Evolutionary conservation across 1,140 invertebrate species (phyloP).

Genomic region (Nephila pilipes): DNA sequence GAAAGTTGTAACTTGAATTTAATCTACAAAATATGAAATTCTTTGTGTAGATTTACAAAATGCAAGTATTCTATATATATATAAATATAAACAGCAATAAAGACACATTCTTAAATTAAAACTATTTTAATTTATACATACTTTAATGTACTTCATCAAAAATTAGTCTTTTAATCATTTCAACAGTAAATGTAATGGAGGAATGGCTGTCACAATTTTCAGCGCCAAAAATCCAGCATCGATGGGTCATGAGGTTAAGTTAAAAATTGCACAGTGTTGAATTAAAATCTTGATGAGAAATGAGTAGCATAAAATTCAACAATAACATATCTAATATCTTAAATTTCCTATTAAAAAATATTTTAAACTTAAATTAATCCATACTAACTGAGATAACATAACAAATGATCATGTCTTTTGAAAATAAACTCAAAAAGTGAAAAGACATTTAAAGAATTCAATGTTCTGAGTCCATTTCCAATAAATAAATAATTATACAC

Average conservation of each 20-base stretch:
- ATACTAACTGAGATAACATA: neutral
- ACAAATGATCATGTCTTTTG: no score
- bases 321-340: neutral
- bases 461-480: neutral
- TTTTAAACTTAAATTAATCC: neutral
- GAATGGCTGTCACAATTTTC: constrained; percentile 43
- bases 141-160: constrained; percentile 49
- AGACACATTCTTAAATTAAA: constrained; percentile 57
- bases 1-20: no score
- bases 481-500: no score
- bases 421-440: neutral
- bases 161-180: constrained; percentile 61
- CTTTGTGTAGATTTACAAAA: no score
- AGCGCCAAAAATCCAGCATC: neutral
- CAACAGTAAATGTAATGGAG: constrained; percentile 56
- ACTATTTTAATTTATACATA: constrained; percentile 68
- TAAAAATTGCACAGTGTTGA: neutral
- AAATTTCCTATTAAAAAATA: neutral
- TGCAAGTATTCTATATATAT: no score
- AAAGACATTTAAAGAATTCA: neutral
- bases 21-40: no score
- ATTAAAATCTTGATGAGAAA: constrained; percentile 31
- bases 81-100: neutral
- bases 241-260: neutral
- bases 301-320: constrained; percentile 27